Base-by-base conservation (phyloP, 1,140 invertebrate genomes). In the Drosophila paulistorum region DNA sequence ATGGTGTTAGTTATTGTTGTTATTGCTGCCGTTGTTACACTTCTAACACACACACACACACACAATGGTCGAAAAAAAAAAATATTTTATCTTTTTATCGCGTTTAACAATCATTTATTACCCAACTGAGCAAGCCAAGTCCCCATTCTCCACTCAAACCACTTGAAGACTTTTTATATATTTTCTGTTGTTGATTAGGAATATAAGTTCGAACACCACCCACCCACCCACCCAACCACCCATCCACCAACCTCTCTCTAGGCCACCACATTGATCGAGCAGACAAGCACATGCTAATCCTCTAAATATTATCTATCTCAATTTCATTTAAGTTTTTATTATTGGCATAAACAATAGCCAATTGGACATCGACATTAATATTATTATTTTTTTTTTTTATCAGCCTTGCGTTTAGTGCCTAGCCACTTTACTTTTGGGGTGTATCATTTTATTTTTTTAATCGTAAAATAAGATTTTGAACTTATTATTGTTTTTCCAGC, bases 11-110 rank as follows among this genome's bases (percentile, higher is more conserved):
- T 71, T 68, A 64, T 60, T 59, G 62, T 68, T 68, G 65, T 45
- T 74, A 60, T 73, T 69, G 66, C 54, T 72, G 72, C 64, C 59
- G 66, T 57, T 79, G 76, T 87, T 89, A 87, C 83, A 89, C 83
- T 68, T 65, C 71, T 65, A 58, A 73, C 69, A 84, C 79, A 81
- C 80, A 83, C 35, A 37, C 33, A 35, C 33, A 35, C 33, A 35
- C 79, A 81, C 80, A 89, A 87, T 74, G 78, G 77, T 84, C 79
- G 73, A 85, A 90, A 30, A 30, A 30, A 30, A 30, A 30, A 76
- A 77, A 77, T 62, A 77, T 81, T 91, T 91, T 91, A 91, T 91
- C 89, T 91, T 89, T 90, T 91, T 91, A 91, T 91, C 89, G 81
- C 84, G 68, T 77, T 71, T 54, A 91, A 85, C 81, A 91, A 91